Base-by-base conservation (phyloP, 2,797 vertebrate species). In the Myotis planiceps region DNA sequence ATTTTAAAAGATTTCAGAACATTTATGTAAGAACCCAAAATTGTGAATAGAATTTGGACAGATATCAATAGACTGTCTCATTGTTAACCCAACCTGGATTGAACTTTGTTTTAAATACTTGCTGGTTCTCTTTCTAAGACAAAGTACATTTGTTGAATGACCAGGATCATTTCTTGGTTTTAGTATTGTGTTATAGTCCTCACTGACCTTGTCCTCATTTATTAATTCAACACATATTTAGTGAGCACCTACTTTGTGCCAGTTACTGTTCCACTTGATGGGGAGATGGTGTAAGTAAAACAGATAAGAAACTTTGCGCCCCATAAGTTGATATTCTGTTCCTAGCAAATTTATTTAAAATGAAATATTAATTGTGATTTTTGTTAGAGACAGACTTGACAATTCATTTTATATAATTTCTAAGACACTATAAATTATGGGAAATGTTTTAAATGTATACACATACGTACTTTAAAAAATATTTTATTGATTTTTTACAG, bases 1-100 rank as follows among this genome's bases (percentile, higher is more conserved):
- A 85, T 85, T 94, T 79, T 76, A 49, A 95, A 92, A 95, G 42
- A 85, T 55, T 95, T 69, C 9, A 69, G 88, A 85, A 94, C 79
- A 93, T 88, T 81, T 88, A 85, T 34, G 19, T 80, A 85, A 65
- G 79, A 95, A 60, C n/a, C 53, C n/a, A 91, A 80, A 68, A 91
- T 16, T 80, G 60, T 88, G 60, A 93, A 95, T 49, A 93, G 83
- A 87, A 96, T 76, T 81, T 95, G 88, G 79, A 92, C 37, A 88
- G 32, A 76, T 76, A 18, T 84, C 51, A 86, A 82, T 13, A 55
- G 58, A 72, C 13, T 69, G 34, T 86, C 86, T 71, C 63, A 58
- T 18, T 75, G 23, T 75, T 82, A 75, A 88, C 32, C 23, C 65
- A 94, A 92, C 32, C 21, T 71, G 9, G 63, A 84, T 86, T 16